A percentile compares a stretch with the other conserved stretches of the same genome.
Conservation (phyloP, 2,888 invertebrate genomes). For the Scaptomyza reducta region DNA sequence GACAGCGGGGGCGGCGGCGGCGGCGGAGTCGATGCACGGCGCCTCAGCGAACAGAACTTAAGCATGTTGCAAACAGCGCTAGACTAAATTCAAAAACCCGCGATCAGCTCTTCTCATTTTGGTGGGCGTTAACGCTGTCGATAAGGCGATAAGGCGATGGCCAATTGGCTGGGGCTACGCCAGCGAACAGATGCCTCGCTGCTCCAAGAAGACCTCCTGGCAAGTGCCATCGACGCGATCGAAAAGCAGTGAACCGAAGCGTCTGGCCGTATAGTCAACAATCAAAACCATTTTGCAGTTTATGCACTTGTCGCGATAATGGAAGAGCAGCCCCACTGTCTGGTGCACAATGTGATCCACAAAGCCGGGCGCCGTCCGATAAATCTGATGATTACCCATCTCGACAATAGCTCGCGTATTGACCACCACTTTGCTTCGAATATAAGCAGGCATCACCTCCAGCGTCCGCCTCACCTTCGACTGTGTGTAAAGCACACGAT, state of each 20-base stretch:
- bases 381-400: constrained; percentile 94
- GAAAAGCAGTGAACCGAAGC: constrained; percentile 82
- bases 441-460: constrained; percentile 86
- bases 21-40: constrained; percentile 27
- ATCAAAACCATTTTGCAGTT: constrained; percentile 76
- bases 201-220: constrained; percentile 72
- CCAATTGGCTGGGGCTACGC: constrained; percentile 45
- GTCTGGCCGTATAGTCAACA: constrained; percentile 80
- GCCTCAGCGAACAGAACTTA: constrained; percentile 80
- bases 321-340: constrained; percentile 81
- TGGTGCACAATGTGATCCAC: constrained; percentile 77
- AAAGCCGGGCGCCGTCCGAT: constrained; percentile 72
- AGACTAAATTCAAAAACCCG: constrained; percentile 26
- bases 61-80: constrained; percentile 66
- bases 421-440: constrained; percentile 94
- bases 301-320: constrained; percentile 82
- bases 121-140: constrained; percentile 63
- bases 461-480: constrained; percentile 81
- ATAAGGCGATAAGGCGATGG: constrained; percentile 40
- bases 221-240: constrained; percentile 82
- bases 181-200: constrained; percentile 74
- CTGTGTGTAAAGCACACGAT: constrained; percentile 83
- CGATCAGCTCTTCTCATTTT: constrained; percentile 17
- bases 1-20: constrained; percentile 35
- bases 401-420: constrained; percentile 92